Base-by-base conservation (phyloP, 2,888 invertebrate genomes). In the Mechanitis mazaeus region DNA sequence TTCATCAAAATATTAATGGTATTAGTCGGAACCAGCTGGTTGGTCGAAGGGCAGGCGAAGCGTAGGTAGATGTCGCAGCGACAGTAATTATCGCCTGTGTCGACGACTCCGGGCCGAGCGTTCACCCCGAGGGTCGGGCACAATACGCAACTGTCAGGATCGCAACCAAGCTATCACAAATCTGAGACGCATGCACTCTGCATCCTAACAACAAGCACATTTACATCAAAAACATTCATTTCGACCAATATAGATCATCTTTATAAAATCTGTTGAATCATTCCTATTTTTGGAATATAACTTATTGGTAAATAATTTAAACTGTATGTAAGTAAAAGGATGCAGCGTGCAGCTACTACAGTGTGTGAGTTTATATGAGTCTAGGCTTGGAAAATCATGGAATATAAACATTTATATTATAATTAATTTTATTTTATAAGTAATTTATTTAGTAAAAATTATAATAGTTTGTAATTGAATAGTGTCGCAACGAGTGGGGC, bases 61-160 rank as follows among this genome's bases (percentile, higher is more conserved):
- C 75, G 79, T 77, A 80, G 81, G 79, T 79, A 79, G 81, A 77
- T 74, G 71, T 67, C 70, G 73, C 75, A 76, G 84, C 84, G 83
- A 85, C 85, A 85, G 85, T 86, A 87, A 89, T 89, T 89, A 89
- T 87, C 87, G 82, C 77, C 75, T 77, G 85, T 84, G 89, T 88
- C 89, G 88, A 79, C 89, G 89, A 89, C 89, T 87, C 82, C 79
- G 72, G 77, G 77, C 78, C 79, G 89, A 87, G 77, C 89, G 82
- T 89, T 89, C 87, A 89, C 89, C 89, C 88, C 88, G 80, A 78
- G 84, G 85, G 83, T 82, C 85, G 81, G 63, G 77, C 75, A 79
- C 81, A 82, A 80, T 82, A 85, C 81, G 80, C 87, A 83, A 80
- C 82, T 81, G 81, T 82, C 78, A 75, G 80, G 79, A 81, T 78